A percentile compares a stretch with the other conserved stretches of the same genome.
These are phyloP conservation scores for Champsocephalus esox DNA, from an alignment of 2,797 vertebrate species.

Conservation along the genomic window DNA sequence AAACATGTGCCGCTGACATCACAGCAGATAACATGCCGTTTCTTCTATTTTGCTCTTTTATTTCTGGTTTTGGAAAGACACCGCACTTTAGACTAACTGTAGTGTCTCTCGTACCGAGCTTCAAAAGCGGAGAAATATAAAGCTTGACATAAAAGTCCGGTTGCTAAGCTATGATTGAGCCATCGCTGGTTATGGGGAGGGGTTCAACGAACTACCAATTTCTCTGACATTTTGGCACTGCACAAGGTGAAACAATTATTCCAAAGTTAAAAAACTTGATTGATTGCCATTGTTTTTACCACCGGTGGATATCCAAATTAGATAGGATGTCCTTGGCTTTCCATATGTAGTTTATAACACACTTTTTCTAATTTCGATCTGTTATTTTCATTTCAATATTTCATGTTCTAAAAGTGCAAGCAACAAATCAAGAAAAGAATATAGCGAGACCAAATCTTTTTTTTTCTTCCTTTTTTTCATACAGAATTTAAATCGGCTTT, in stretches of 20 bases:
- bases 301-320: slow-evolving; percentile 16
- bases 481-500: slow-evolving; percentile 39
- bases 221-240: slow-evolving; percentile 56
- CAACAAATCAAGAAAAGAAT: slow-evolving; percentile 66
- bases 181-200: not conserved
- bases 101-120: not conserved
- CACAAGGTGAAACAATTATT: slow-evolving; percentile 26
- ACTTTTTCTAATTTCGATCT: slow-evolving; percentile 11
- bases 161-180: slow-evolving; percentile 3
- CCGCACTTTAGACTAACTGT: not conserved
- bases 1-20: not conserved
- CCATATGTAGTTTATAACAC: not conserved
- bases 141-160: not conserved
- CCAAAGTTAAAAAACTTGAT: slow-evolving; percentile 13
- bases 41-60: not conserved
- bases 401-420: slow-evolving; percentile 65
- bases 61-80: not conserved
- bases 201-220: slow-evolving; percentile 2
- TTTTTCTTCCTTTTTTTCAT: slow-evolving; percentile 11
- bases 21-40: not conserved
- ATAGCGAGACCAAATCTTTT: slow-evolving; percentile 30
- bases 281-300: slow-evolving; percentile 36
- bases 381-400: slow-evolving; percentile 21
- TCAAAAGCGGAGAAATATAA: not conserved
- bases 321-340: slow-evolving; percentile 16